Base-by-base conservation (phyloP, 1,140 invertebrate species). In the Chymomyza costata region DNA sequence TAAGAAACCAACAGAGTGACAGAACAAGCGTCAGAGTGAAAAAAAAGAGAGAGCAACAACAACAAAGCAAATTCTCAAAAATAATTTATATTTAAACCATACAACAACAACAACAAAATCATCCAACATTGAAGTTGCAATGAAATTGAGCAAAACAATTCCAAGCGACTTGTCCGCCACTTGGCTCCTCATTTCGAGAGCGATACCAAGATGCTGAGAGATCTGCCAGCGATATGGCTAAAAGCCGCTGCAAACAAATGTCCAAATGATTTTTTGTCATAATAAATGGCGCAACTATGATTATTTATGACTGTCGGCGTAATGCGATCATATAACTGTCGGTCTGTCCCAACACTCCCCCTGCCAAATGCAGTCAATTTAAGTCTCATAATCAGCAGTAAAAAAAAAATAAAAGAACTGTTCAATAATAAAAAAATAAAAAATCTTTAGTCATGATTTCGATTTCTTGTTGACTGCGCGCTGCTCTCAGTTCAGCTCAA, bases 81-180 rank as follows among this genome's bases (percentile, higher is more conserved):
- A 78, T 78, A 78, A 78, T 78, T 78, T 78, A 78, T 78, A 80
- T 78, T 78, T 80, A 78, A 78, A 78, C 73, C 53, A n/a, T n/a
- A n/a, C 58, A 66, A 65, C 65, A 78, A 63, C 78, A 67, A 34
- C 5, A 34, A 34, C 7, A 6, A 34, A 34, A 34, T 6, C n/a
- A 6, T 6, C 3, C 13, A 34, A 34, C 7, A 34, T 3, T 34
- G 66, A 78, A 67, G 71, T 68, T 66, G 71, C 71, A 78, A 78
- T 71, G 71, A 70, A 78, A 65, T 78, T 78, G 71, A 67, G 71
- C 66, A 73, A 78, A 80, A 78, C 71, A 80, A 78, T 78, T 67
- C 57, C 55, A 52, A 46, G 28, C 53, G 37, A 10, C 3, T 10
- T 34, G 32, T 34, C 32, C 11, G 32, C 6, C 8, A 28, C 13